Conservation (phyloP, 1,140 invertebrate species). For the Cepaea nemoralis region DNA sequence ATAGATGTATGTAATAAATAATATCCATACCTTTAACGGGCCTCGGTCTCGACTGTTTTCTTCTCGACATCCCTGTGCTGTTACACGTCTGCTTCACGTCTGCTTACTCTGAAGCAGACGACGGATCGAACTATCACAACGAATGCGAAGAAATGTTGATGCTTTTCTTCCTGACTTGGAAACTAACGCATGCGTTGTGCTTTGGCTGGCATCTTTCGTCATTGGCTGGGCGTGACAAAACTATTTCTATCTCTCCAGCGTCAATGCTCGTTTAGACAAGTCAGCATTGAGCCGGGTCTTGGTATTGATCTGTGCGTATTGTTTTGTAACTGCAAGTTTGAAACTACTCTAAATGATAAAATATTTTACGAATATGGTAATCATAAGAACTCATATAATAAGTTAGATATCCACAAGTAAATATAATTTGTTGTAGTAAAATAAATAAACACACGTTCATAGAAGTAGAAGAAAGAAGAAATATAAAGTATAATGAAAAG, state of each 20-base stretch:
- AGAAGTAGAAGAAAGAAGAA: no score
- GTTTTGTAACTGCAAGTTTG: no score
- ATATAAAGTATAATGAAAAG: no score
- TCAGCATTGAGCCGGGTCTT: not conserved
- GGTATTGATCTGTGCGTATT: no score
- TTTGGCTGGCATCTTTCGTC: not conserved
- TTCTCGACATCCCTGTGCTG: not conserved
- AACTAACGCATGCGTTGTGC: not conserved
- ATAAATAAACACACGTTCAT: no score
- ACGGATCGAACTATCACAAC: not conserved
- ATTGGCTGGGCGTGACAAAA: not conserved
- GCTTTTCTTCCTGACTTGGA: not conserved
- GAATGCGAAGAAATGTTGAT: not conserved
- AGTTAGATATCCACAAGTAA: no score
- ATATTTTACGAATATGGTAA: no score
- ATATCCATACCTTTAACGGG: not conserved
- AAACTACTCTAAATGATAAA: no score
- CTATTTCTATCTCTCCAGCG: not conserved
- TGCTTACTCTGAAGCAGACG: no score
- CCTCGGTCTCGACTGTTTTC: not conserved
- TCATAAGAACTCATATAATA: no score
- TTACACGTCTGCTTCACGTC: no score
- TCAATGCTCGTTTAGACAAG: not conserved
- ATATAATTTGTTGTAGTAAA: no score
- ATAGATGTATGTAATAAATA: not conserved